These are phyloP conservation scores for Xerus rutilus DNA, from an alignment of 2,797 vertebrate genomes.

Conservation along the genomic window DNA sequence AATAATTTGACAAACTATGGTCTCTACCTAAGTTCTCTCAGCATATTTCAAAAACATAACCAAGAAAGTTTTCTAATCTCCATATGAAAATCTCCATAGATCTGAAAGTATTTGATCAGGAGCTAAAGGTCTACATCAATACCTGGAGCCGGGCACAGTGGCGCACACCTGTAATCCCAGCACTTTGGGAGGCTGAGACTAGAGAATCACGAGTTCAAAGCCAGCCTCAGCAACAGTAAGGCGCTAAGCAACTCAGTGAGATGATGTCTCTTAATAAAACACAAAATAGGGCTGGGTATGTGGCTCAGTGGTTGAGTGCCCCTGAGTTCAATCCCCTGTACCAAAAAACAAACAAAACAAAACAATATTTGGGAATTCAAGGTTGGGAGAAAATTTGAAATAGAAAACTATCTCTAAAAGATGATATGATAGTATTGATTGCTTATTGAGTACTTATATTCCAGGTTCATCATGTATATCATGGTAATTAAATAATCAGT, in stretches of 20 bases:
- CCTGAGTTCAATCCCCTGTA: no score
- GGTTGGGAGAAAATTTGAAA: not conserved
- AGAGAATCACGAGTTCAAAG: no score
- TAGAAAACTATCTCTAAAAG: not conserved
- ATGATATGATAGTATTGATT: not conserved
- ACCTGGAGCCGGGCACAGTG: no score
- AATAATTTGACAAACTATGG: conserved; percentile 6
- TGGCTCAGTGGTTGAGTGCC: no score
- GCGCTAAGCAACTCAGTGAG: no score
- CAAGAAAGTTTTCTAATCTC: conserved; percentile 11
- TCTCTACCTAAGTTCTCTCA: not conserved
- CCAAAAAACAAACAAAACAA: no score
- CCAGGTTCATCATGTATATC: not conserved
- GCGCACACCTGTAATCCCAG: no score
- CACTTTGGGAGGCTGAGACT: no score
- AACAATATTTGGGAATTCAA: not conserved
- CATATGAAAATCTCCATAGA: not conserved
- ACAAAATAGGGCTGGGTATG: no score
- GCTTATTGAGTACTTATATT: not conserved
- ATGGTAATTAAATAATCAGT: not conserved
- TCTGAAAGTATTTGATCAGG: not conserved
- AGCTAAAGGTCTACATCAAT: not conserved
- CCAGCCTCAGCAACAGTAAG: no score
- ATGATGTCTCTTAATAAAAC: no score
- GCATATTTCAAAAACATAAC: conserved; percentile 3